These are phyloP conservation scores for Musca vetustissima DNA, from an alignment of 1,140 invertebrate species.

Conservation along the genomic window DNA sequence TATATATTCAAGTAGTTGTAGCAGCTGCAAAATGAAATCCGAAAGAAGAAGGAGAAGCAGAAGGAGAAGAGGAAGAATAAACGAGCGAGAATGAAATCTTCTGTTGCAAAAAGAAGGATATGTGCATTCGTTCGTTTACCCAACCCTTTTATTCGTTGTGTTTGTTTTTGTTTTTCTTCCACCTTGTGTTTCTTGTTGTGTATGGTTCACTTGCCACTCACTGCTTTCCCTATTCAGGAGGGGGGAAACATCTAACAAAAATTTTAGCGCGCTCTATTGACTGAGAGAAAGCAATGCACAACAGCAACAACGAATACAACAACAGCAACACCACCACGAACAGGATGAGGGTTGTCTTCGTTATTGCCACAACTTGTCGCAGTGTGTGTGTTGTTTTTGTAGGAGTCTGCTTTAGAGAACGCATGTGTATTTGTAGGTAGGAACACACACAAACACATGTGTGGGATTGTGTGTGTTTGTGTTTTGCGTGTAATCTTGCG, in stretches of 20 bases:
- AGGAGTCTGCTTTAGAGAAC: too few species aligned
- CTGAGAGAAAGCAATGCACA: background rate
- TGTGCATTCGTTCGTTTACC: conserved; percentile 1
- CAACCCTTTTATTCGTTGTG: conserved; percentile 13
- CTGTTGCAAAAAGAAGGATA: too few species aligned
- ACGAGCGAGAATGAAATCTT: background rate
- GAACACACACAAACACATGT: too few species aligned
- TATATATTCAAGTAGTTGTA: too few species aligned
- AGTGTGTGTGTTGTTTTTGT: too few species aligned
- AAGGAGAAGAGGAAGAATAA: background rate
- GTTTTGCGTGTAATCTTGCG: too few species aligned
- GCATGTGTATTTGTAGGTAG: too few species aligned
- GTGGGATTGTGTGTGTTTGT: too few species aligned
- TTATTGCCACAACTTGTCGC: too few species aligned
- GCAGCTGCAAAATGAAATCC: too few species aligned
- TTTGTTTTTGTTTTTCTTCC: too few species aligned
- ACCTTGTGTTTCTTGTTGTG: background rate
- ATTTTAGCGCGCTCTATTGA: conserved; percentile 13
- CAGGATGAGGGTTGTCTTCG: background rate
- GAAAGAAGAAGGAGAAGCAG: background rate
- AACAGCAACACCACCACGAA: background rate
- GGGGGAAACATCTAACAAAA: background rate
- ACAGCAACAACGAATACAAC: background rate
- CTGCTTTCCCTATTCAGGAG: background rate
- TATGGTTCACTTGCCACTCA: background rate